Evolutionary conservation across 1,140 invertebrate genomes (phyloP).

Genomic region (Archivesica marissinica): DNA sequence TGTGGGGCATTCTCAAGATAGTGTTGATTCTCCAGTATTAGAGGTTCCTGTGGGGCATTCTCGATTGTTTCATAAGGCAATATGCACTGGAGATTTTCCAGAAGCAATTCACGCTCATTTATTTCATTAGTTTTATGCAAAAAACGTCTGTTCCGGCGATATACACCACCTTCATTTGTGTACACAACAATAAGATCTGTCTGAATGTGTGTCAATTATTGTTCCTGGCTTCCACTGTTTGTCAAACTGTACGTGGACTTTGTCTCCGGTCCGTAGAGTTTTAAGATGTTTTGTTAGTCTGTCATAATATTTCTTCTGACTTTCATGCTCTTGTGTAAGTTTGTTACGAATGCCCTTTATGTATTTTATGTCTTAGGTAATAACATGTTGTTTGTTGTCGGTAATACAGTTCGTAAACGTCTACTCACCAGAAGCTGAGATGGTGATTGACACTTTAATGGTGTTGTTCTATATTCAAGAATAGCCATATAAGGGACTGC

Average conservation of each 20-base stretch:
- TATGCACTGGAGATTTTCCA: slow-evolving; percentile 13
- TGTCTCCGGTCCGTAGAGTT: neutral
- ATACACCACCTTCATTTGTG: slow-evolving; percentile 8
- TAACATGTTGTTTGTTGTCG: neutral
- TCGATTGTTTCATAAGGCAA: neutral
- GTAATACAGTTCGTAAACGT: neutral
- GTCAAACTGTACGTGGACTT: neutral
- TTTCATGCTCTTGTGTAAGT: neutral
- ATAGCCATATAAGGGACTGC: slow-evolving; percentile 6
- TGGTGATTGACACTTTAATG: slow-evolving; percentile 12
- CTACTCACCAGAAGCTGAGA: neutral
- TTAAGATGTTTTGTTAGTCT: neutral
- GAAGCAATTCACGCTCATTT: neutral
- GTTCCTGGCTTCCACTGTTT: slow-evolving; percentile 9
- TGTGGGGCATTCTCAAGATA: neutral
- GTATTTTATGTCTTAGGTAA: neutral
- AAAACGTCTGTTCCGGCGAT: slow-evolving; percentile 15
- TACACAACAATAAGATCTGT: slow-evolving; percentile 27
- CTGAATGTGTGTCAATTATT: neutral
- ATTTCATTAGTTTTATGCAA: slow-evolving; percentile 14
- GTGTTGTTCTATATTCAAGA: neutral
- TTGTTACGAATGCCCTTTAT: neutral
- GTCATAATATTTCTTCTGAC: slow-evolving; percentile 44
- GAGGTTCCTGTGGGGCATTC: neutral
- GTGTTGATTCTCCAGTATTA: neutral